Evolutionary conservation across 2,797 vertebrate species (phyloP).

Genomic region (Notamacropus eugenii): DNA sequence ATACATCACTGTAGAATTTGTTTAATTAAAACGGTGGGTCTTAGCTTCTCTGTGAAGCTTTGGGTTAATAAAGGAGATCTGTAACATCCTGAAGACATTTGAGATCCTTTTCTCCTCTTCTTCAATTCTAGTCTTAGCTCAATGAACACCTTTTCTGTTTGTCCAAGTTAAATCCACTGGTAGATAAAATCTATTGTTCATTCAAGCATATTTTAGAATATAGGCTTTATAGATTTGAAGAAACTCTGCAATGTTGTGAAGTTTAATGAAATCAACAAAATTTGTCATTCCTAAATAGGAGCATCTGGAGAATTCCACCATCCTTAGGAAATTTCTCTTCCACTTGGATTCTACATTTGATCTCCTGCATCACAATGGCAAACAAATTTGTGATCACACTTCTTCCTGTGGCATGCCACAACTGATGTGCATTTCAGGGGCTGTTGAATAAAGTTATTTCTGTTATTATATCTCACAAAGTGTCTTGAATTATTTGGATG

Average conservation of each 20-base stretch:
- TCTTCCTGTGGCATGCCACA: background rate
- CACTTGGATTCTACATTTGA: background rate
- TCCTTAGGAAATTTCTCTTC: background rate
- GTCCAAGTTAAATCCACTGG: background rate
- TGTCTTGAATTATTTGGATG: background rate
- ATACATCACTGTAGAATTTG: background rate
- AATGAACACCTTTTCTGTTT: background rate
- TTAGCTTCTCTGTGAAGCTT: background rate
- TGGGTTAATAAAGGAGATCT: background rate
- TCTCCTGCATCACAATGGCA: background rate
- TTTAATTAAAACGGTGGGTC: background rate
- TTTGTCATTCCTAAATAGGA: background rate
- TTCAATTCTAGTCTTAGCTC: background rate
- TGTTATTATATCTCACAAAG: background rate
- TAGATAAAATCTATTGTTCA: background rate
- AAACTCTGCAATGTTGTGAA: background rate
- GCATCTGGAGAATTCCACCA: background rate
- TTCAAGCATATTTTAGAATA: background rate
- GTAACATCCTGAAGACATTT: background rate
- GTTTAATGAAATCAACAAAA: background rate
- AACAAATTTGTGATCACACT: background rate
- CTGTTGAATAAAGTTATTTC: background rate
- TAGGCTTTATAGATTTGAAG: background rate
- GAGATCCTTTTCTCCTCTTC: background rate
- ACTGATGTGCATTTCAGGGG: background rate